Evolutionary conservation across 1,140 invertebrate species (phyloP), one percentile per base, ranked within the genome.

Genomic region (Sarcophaga bullata): DNA sequence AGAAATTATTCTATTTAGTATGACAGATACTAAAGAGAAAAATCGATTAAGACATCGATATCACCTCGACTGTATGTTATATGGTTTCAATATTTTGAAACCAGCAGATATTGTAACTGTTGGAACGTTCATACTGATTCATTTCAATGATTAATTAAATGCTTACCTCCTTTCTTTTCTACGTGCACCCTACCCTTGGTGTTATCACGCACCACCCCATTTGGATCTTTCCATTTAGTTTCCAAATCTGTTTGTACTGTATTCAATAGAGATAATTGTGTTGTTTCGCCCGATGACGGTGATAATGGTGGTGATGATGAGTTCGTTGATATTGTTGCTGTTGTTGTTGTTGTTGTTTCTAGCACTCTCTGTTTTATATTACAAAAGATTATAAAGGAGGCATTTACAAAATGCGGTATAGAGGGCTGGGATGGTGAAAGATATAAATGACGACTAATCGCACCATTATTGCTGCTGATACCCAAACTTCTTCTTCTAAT

Each of bases 391-490:
- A 89, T 89, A 85, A 88, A 89, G 85, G 88, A 89, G 80, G 87
- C 88, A 86, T 89, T 89, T 85, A 89, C 88, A 85, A 89, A 89
- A 87, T 89, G 88, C 84, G 87, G 85, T 86, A 88, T 89, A 84
- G 87, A 88, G 86, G 87, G 86, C 78, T 85, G 86, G 81, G 87
- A 88, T 11, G 88, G 88, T 73, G 85, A 85, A 80, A 89, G 84
- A 5, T 76, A 84, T 48, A 89, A 85, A 0, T 85, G 75, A 78
- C 19, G 25, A 46, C 17, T 76, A 1, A 50, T 19, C 25, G 15
- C 47, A 15, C 17, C 48, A 17, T 7, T 17, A 8, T n/a, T 7
- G 5, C 15, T 8, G 50, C 15, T 78, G n/a, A 9, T 68, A 6
- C n/a, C n/a, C 8, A 19, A 19, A 9, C 68, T 58, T 54, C 8